phyloP scores from a whole-genome alignment of 2,797 vertebrate species.

The Sebastes variabilis region DNA sequence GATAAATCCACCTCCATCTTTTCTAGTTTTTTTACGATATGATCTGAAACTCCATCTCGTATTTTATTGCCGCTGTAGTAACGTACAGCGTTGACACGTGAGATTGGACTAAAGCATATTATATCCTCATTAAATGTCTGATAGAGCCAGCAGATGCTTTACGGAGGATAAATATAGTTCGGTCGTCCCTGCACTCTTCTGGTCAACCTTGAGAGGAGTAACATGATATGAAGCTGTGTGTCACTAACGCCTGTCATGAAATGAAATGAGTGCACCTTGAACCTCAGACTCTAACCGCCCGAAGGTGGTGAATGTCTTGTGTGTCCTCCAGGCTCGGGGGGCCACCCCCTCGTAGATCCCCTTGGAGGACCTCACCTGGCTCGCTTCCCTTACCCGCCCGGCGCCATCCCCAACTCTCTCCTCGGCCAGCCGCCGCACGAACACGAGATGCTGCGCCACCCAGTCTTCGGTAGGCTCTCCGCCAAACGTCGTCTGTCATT shows the following conservation, averaged over 20 bases:
- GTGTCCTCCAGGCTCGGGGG: slow-evolving; percentile 91
- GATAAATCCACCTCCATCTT: background rate
- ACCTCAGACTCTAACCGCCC: slow-evolving; percentile 78
- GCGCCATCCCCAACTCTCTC: slow-evolving; percentile 94
- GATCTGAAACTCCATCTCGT: background rate
- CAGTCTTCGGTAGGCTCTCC: slow-evolving; percentile 90
- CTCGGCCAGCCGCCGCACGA: slow-evolving; percentile 95
- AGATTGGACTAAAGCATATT: background rate
- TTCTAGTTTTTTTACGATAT: background rate
- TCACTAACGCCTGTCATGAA: slow-evolving; percentile 27
- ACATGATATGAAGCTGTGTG: slow-evolving; percentile 16
- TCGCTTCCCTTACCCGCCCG: slow-evolving; percentile 96
- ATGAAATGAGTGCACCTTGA: slow-evolving; percentile 70
- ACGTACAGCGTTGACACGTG: background rate
- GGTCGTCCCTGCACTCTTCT: slow-evolving; percentile 6
- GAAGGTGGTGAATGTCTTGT: slow-evolving; percentile 88
- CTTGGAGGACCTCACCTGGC: slow-evolving; percentile 95
- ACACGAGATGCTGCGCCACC: slow-evolving; percentile 99
- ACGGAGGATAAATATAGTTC: slow-evolving; percentile 1
- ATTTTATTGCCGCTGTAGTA: background rate
- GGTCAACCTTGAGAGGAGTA: slow-evolving; percentile 36
- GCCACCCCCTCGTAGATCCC: slow-evolving; percentile 92
- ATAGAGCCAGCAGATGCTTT: slow-evolving; percentile 10
- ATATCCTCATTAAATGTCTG: background rate
- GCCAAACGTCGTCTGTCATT: background rate